A percentile compares a stretch with the other conserved stretches of the same genome.
Evolutionary conservation across 2,113 vertebrate genomes (phyloP).

Genomic region (Talpa occidentalis): DNA sequence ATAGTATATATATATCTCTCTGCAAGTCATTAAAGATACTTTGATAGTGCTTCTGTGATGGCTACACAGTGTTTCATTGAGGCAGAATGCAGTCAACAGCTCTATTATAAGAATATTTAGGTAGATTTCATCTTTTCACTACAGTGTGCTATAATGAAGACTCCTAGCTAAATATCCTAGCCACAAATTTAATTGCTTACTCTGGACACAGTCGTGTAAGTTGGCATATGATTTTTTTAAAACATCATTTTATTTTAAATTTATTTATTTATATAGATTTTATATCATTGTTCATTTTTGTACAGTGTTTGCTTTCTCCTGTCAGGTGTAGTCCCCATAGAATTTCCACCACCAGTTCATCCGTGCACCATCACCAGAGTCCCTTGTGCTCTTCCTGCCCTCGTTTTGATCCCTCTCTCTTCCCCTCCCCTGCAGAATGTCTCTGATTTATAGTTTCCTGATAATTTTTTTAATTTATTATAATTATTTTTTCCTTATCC

Average conservation of each 20-base stretch:
- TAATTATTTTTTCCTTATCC: too few species aligned
- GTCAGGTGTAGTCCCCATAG: too few species aligned
- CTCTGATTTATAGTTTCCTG: too few species aligned
- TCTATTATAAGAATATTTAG: not conserved
- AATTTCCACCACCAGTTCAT: too few species aligned
- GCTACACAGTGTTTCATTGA: not conserved
- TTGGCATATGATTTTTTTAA: not conserved
- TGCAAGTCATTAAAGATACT: not conserved
- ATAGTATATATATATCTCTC: not conserved
- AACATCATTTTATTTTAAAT: not conserved
- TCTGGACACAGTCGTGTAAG: slow-evolving; percentile 1
- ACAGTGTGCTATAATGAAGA: not conserved
- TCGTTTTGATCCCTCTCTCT: too few species aligned
- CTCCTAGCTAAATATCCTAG: not conserved
- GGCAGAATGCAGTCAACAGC: not conserved
- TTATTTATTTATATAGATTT: too few species aligned
- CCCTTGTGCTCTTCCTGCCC: too few species aligned
- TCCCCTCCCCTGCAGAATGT: too few species aligned
- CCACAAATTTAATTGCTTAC: not conserved
- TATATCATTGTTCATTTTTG: too few species aligned
- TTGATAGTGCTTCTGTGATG: not conserved
- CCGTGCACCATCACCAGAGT: too few species aligned
- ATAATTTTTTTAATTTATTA: too few species aligned
- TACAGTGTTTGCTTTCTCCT: too few species aligned
- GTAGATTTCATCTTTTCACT: not conserved